These are phyloP conservation scores for Takifugu ocellatus DNA, from an alignment of 2,797 vertebrate species.

Conservation along the genomic window DNA sequence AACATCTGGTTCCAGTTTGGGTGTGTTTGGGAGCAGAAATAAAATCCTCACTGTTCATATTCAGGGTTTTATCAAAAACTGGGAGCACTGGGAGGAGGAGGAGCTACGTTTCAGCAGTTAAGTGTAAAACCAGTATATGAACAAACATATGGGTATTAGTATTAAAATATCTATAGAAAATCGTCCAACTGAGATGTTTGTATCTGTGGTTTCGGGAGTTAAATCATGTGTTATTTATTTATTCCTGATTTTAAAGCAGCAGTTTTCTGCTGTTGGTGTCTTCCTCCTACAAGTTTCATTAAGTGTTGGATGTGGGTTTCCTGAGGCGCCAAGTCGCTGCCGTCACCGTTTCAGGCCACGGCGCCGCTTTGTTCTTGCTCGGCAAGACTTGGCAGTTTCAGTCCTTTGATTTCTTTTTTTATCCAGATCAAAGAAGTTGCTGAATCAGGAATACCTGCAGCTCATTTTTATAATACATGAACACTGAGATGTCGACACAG, in stretches of 20 bases:
- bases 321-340: conserved; percentile 4
- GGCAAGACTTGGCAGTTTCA: conserved; percentile 10
- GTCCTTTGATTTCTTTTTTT: conserved; percentile 24
- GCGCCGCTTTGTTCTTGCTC: conserved; percentile 31
- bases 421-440: conserved; percentile 26
- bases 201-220: too few relatives aligned
- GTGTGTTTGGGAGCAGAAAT: not conserved
- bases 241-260: not conserved
- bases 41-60: too few relatives aligned
- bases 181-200: too few relatives aligned
- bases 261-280: not conserved
- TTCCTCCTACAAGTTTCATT: not conserved
- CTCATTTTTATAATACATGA: conserved; percentile 31
- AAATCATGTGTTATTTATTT: too few relatives aligned
- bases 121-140: too few relatives aligned
- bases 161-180: too few relatives aligned
- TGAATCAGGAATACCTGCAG: conserved; percentile 50
- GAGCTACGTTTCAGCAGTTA: too few relatives aligned
- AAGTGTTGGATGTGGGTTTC: not conserved
- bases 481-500: conserved; percentile 26
- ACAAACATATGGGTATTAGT: too few relatives aligned
- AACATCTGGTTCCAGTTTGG: conserved; percentile 21
- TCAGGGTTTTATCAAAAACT: too few relatives aligned
- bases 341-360: conserved; percentile 10
- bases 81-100: too few relatives aligned